Base-by-base conservation (phyloP, 1,140 invertebrate genomes). In the Octopus sinensis region DNA sequence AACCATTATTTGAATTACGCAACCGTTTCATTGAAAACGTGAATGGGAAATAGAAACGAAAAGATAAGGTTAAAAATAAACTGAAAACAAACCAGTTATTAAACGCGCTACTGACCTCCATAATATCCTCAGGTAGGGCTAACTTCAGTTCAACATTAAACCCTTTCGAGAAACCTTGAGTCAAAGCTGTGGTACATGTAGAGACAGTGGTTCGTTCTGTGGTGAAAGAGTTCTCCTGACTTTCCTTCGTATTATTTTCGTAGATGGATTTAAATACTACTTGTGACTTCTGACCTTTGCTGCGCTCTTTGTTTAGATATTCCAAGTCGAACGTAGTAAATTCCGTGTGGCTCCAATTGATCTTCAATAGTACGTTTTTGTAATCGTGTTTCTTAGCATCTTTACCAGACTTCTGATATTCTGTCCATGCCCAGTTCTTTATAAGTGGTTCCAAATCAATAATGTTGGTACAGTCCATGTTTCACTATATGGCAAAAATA, bases 151-250 rank as follows among this genome's bases (percentile, higher is more conserved):
- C 90, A 17, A 91, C 85, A 81, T 92, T 90, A 23, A 90, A 87
- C 17, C 92, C 92, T 80, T 91, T 90, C 7, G 88, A 90, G 83
- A 90, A 91, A 6, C 92, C 91, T 82, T 91, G 90, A n/a, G 85
- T 87, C 53, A 92, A 85, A 12, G 81, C 83, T 6, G 91, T 89
- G 1, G 88, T 90, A 81, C 89, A 90, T 5, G 89, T 86, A 56
- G 88, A 91, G n/a, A 87, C 84, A 6, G 91, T 92, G 51, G 90
- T 89, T 71, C 92, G 81, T 80, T 92, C 91, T 10, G 92, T 92
- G 81, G 91, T 89, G 82, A 92, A 91, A 6, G 91, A 92, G 86
- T 92, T 92, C 53, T 91, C 90, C 82, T 92, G 92, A 13, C 89
- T 86, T 52, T 86, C 79, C 23, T 91, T 86, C 9, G 92, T 92